A percentile compares a stretch with the other conserved stretches of the same genome.
phyloP scores from a whole-genome alignment of 2,113 vertebrate species.

The Laticauda laticaudata region DNA sequence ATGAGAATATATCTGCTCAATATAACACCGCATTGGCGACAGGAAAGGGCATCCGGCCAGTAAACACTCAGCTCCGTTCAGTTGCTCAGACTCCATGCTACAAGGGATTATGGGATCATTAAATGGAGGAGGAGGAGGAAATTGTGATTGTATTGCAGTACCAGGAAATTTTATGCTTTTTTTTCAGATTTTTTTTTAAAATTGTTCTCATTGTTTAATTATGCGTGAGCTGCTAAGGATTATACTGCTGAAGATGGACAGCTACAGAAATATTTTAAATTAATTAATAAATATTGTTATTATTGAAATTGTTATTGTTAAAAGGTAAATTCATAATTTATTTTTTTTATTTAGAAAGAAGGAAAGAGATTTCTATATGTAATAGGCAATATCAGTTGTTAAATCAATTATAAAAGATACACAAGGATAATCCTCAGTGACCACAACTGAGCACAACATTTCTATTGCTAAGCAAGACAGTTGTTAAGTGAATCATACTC shows the following conservation, averaged over 20 bases:
- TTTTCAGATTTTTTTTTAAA: background rate
- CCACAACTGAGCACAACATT: background rate
- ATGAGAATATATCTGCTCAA: no score
- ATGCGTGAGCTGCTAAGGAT: background rate
- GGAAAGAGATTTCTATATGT: background rate
- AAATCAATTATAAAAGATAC: background rate
- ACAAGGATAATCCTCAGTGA: background rate
- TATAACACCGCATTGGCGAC: no score
- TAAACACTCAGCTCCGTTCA: no score
- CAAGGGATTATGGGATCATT: no score
- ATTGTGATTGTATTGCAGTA: background rate
- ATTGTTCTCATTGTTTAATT: background rate
- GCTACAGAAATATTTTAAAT: background rate
- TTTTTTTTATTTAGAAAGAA: background rate
- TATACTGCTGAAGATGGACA: background rate
- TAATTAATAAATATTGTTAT: background rate
- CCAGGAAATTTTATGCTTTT: background rate
- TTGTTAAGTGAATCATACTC: background rate
- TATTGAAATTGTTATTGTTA: background rate
- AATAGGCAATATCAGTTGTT: background rate
- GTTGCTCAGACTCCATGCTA: no score
- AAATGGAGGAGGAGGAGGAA: no score
- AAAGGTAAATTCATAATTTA: background rate
- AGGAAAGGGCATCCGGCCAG: no score
- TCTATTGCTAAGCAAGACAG: background rate